These are phyloP conservation scores for Lordiphosa mommai DNA, from an alignment of 1,140 invertebrate species.

Conservation along the genomic window DNA sequence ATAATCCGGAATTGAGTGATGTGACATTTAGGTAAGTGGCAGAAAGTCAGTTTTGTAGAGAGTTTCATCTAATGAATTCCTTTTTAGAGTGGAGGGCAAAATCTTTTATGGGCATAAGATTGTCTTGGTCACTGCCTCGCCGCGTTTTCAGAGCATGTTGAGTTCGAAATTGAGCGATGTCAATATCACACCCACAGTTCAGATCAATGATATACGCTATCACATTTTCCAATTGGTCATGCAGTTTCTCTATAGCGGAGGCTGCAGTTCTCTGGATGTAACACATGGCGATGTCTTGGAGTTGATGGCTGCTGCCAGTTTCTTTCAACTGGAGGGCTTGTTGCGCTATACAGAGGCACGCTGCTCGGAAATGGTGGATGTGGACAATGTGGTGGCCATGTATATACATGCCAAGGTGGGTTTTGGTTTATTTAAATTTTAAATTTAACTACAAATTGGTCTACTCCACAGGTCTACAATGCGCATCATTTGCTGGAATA, in stretches of 20 bases:
- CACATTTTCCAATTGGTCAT: conserved; percentile 93
- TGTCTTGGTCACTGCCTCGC: conserved; percentile 93
- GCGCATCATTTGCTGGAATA: conserved; percentile 92
- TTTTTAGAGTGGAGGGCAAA: conserved; percentile 88
- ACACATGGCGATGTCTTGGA: conserved; percentile 91
- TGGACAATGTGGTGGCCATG: conserved; percentile 94
- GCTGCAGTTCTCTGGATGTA: conserved; percentile 88
- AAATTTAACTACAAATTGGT: background rate
- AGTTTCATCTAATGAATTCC: background rate
- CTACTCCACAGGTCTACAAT: conserved; percentile 87
- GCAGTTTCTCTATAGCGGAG: conserved; percentile 95
- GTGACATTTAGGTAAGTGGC: conserved; percentile 87
- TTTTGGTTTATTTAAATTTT: background rate
- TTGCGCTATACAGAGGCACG: conserved; percentile 91
- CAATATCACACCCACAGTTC: conserved; percentile 88
- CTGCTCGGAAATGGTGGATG: conserved; percentile 90
- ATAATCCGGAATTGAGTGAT: conserved; percentile 94
- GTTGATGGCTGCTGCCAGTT: conserved; percentile 94
- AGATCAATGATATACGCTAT: conserved; percentile 95
- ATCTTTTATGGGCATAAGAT: conserved; percentile 97
- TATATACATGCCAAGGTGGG: conserved; percentile 94
- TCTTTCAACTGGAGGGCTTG: conserved; percentile 93
- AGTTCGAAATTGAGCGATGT: conserved; percentile 88
- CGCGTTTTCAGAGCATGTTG: conserved; percentile 92
- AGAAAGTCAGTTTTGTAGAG: background rate